These are phyloP conservation scores for Zalophus californianus DNA, from an alignment of 2,797 vertebrate genomes.

Conservation along the genomic window DNA sequence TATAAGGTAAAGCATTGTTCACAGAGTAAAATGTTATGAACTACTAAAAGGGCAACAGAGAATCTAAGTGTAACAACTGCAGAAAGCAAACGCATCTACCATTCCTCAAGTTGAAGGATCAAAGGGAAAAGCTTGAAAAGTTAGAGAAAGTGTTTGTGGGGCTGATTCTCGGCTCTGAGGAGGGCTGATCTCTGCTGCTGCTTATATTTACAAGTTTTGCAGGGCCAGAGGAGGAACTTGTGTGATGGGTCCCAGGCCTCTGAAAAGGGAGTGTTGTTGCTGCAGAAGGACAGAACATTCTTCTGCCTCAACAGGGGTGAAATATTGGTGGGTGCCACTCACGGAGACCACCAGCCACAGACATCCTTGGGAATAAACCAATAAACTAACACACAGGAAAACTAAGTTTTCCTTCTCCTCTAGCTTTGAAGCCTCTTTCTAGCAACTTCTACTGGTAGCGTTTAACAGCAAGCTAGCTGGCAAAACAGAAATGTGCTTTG, in stretches of 20 bases:
- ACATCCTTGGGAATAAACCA: background rate
- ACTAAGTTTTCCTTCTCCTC: background rate
- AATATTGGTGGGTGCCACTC: background rate
- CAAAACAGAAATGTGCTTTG: background rate
- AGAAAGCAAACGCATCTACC: background rate
- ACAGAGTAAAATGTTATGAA: constrained; percentile 21
- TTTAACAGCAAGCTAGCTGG: background rate
- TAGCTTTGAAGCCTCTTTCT: background rate
- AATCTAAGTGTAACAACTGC: background rate
- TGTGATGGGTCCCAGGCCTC: too few relatives aligned
- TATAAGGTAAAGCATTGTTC: constrained; percentile 40
- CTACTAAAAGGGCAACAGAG: background rate
- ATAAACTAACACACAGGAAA: background rate
- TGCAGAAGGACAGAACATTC: background rate
- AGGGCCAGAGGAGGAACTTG: background rate
- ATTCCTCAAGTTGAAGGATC: background rate
- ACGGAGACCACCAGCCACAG: background rate
- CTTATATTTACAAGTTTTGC: background rate
- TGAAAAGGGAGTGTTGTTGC: background rate
- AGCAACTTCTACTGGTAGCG: background rate
- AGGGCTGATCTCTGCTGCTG: background rate
- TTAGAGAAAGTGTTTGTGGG: background rate
- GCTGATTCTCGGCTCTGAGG: background rate
- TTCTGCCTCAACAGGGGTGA: background rate
- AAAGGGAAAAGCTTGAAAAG: constrained; percentile 26